Conservation (phyloP, 2,888 invertebrate genomes). For the Encarsia formosa region DNA sequence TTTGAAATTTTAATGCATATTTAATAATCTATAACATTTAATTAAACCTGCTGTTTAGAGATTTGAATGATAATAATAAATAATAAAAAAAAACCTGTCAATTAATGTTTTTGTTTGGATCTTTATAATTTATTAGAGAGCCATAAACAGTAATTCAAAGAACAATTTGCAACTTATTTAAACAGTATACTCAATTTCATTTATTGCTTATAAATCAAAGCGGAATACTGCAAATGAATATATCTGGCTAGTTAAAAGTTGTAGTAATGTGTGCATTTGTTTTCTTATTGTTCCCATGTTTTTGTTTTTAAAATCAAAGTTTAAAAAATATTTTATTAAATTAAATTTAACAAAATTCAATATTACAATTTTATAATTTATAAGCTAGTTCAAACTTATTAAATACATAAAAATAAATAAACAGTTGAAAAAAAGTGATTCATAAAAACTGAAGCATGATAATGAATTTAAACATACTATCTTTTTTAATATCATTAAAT, state of each 20-base stretch:
- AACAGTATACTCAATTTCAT: slow-evolving; percentile 10
- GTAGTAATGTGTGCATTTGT: slow-evolving; percentile 10
- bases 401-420: slow-evolving; percentile 2
- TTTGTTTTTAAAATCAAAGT: neutral
- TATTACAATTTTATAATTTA: neutral
- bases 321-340: neutral
- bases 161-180: slow-evolving; percentile 18
- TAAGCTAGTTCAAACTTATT: neutral
- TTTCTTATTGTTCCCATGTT: slow-evolving; percentile 20
- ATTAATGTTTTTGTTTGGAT: slow-evolving; percentile 14
- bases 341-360: neutral
- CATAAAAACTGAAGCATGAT: slow-evolving; percentile 19
- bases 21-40: too few species aligned
- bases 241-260: slow-evolving; percentile 6
- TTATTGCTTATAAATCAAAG: slow-evolving; percentile 14
- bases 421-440: slow-evolving; percentile 4
- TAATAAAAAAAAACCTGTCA: too few species aligned
- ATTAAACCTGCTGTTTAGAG: too few species aligned
- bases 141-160: slow-evolving; percentile 20
- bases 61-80: too few species aligned
- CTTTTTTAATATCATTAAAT: too few species aligned
- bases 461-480: slow-evolving; percentile 12
- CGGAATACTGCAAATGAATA: slow-evolving; percentile 23
- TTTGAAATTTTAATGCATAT: too few species aligned
- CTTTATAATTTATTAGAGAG: slow-evolving; percentile 23